These are phyloP conservation scores for Grallaria varia DNA, from an alignment of 2,113 vertebrate species.

Conservation along the genomic window DNA sequence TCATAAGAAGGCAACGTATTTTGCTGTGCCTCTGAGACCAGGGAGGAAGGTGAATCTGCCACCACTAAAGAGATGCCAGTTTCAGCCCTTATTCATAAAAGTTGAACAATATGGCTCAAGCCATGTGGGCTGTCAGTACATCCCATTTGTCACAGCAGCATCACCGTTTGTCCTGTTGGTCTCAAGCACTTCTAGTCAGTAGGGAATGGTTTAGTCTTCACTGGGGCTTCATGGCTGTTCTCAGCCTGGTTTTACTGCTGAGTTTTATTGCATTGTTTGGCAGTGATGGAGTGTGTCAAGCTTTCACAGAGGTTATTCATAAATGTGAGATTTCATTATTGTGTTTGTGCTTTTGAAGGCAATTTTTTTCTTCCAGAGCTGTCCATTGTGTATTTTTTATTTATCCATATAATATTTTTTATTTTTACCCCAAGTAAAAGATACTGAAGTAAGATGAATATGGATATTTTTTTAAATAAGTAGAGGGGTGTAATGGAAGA, in stretches of 20 bases:
- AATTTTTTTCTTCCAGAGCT: not conserved
- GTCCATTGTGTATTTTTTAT: not conserved
- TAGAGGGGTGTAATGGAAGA: not conserved
- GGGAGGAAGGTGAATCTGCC: not conserved
- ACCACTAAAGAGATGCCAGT: not conserved
- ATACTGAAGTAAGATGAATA: not conserved
- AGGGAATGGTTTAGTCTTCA: not conserved
- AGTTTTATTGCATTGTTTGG: not conserved
- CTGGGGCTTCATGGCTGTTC: not conserved
- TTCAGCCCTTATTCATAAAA: not conserved
- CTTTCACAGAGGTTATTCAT: not conserved
- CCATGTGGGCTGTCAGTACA: rapidly evolving
- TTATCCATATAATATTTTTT: not conserved
- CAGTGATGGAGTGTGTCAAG: not conserved
- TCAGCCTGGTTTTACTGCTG: not conserved
- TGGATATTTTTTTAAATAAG: not conserved
- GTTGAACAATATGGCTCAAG: not conserved
- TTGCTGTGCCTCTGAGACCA: not conserved
- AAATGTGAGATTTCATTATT: not conserved
- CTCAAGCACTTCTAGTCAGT: not conserved
- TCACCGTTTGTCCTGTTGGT: rapidly evolving
- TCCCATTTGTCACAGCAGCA: not conserved
- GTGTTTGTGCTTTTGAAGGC: not conserved
- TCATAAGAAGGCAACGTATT: not conserved
- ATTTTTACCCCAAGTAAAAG: not conserved